Conservation (phyloP, 2,888 invertebrate genomes). For the Gymnocheta viridis region DNA sequence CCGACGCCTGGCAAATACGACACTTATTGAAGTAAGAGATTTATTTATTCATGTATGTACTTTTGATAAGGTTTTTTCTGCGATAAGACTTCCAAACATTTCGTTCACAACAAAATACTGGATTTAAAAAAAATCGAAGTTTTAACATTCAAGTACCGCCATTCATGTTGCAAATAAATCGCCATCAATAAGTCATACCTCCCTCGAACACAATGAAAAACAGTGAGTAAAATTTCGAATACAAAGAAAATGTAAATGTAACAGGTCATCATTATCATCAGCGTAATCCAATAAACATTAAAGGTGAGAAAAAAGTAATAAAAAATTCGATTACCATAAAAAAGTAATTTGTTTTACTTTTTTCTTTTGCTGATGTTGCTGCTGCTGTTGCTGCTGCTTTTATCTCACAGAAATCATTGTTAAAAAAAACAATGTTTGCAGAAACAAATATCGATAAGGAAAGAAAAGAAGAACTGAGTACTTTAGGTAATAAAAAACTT, state of each 20-base stretch:
- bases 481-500: slow-evolving; percentile 31
- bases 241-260: slow-evolving; percentile 48
- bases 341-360: slow-evolving; percentile 77
- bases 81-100: background rate
- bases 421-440: slow-evolving; percentile 14
- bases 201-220: slow-evolving; percentile 9
- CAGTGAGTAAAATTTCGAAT: background rate
- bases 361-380: background rate
- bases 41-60: too few species aligned
- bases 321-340: slow-evolving; percentile 79
- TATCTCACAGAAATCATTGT: background rate
- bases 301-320: slow-evolving; percentile 74
- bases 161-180: slow-evolving; percentile 6
- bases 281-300: slow-evolving; percentile 72
- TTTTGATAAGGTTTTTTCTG: too few species aligned
- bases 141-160: slow-evolving; percentile 40
- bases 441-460: slow-evolving; percentile 16
- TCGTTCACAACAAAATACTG: background rate
- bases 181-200: slow-evolving; percentile 45
- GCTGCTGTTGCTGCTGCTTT: background rate
- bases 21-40: too few species aligned
- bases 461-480: background rate
- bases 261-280: slow-evolving; percentile 59
- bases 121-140: slow-evolving; percentile 1
- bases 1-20: too few species aligned